These are phyloP conservation scores for Turdus rufiventris DNA, from an alignment of 2,113 vertebrate genomes.

Conservation along the genomic window DNA sequence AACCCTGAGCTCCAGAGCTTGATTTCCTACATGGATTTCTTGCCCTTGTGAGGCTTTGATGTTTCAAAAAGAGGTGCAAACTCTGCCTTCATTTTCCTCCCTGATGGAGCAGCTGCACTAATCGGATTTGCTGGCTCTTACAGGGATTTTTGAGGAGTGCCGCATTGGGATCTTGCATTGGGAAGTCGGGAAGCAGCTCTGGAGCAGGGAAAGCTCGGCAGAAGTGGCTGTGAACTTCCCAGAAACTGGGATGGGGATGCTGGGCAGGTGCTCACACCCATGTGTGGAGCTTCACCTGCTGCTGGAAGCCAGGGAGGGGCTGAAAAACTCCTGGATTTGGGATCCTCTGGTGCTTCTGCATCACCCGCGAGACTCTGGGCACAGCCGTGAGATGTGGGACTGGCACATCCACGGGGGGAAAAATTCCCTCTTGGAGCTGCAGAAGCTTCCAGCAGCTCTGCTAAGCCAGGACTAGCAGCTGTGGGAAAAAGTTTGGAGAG, in stretches of 20 bases:
- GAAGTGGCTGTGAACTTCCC: background rate
- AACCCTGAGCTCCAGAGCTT: background rate
- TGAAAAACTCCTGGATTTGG: background rate
- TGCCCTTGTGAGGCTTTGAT: background rate
- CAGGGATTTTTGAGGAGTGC: background rate
- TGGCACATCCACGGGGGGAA: background rate
- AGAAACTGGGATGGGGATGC: background rate
- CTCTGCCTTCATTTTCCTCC: background rate
- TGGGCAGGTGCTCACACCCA: fast-evolving
- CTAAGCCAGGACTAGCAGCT: background rate
- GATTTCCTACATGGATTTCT: background rate
- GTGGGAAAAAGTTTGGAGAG: background rate
- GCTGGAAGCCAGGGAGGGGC: background rate
- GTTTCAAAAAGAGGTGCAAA: background rate
- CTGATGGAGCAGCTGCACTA: background rate
- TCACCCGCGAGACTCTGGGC: fast-evolving
- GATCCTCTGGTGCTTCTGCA: background rate
- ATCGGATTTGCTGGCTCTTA: background rate
- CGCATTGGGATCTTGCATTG: fast-evolving
- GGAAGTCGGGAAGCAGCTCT: background rate
- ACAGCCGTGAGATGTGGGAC: fast-evolving
- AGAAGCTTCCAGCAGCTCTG: background rate
- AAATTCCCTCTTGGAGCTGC: background rate
- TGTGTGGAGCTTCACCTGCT: background rate
- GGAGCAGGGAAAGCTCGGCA: background rate